A percentile compares a stretch with the other conserved stretches of the same genome.
Conservation (phyloP, 1,140 invertebrate species). For the Phymorhynchus buccinoides region DNA sequence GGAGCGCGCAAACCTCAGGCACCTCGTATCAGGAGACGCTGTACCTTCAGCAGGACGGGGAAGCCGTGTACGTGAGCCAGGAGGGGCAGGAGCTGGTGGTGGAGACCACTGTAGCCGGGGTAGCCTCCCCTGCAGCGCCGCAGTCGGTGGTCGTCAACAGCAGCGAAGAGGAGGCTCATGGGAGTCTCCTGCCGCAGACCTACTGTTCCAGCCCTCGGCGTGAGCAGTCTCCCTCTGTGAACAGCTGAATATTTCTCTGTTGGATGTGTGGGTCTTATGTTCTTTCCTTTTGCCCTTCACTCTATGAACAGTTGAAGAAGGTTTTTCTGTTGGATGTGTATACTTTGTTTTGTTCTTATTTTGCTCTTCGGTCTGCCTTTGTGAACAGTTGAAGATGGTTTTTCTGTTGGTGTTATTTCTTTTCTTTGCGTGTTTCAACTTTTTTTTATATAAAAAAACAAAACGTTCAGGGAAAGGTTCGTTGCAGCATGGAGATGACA, state of each 20-base stretch:
- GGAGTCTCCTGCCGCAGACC: slow-evolving; percentile 34
- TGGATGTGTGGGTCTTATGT: neutral
- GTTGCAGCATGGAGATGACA: too few species aligned
- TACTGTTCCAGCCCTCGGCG: slow-evolving; percentile 30
- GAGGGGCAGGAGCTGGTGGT: slow-evolving; percentile 1
- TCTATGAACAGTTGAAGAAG: too few species aligned
- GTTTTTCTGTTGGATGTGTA: too few species aligned
- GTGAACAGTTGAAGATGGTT: too few species aligned
- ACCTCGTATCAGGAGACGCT: neutral
- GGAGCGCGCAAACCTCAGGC: neutral
- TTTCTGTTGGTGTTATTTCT: too few species aligned
- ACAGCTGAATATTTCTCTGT: neutral
- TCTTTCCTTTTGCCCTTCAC: too few species aligned
- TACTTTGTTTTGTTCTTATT: too few species aligned
- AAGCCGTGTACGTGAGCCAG: neutral
- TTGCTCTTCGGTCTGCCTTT: too few species aligned
- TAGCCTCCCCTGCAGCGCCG: neutral
- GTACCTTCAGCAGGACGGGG: neutral
- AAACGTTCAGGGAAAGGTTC: too few species aligned
- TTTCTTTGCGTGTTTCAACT: too few species aligned
- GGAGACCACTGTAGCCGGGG: slow-evolving; percentile 1
- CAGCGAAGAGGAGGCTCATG: neutral
- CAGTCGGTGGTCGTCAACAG: neutral
- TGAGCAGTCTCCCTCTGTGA: neutral
- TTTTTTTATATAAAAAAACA: too few species aligned